phyloP scores from a whole-genome alignment of 2,888 invertebrate species.

The Aradus depressus region DNA sequence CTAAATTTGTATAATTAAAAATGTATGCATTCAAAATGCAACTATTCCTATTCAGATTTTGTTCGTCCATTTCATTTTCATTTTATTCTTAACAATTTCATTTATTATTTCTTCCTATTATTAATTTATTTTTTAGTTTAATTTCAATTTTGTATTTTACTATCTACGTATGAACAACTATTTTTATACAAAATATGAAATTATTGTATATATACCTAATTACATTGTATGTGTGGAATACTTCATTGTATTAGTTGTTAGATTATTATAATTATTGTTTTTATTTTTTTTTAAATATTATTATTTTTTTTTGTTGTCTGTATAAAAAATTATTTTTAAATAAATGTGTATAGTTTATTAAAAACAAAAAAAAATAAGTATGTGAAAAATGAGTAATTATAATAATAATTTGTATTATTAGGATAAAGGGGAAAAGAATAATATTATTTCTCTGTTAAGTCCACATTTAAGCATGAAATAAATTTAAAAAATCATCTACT shows the following conservation, averaged over 20 bases:
- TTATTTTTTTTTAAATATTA: too few species aligned
- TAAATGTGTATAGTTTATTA: constrained; percentile 4
- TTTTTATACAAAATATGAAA: constrained; percentile 23
- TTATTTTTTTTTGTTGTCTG: constrained; percentile 7
- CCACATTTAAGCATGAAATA: not conserved
- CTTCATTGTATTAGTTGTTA: constrained; percentile 16
- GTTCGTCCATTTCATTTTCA: too few species aligned
- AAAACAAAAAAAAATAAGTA: not conserved
- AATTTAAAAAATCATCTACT: not conserved
- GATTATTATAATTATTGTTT: constrained; percentile 3
- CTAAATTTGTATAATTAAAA: too few species aligned
- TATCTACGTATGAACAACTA: constrained; percentile 21
- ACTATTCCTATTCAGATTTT: too few species aligned
- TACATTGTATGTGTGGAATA: constrained; percentile 21
- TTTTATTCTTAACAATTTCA: not conserved
- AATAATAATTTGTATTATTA: constrained; percentile 10
- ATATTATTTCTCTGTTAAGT: not conserved
- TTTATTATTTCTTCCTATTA: not conserved
- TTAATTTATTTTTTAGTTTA: not conserved
- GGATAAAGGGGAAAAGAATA: not conserved
- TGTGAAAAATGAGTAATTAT: constrained; percentile 1
- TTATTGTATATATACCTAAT: too few species aligned
- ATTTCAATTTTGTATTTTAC: not conserved
- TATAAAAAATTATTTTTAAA: constrained; percentile 1
- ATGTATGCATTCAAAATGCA: too few species aligned